These are phyloP conservation scores for Lasiommata megera DNA, from an alignment of 2,888 invertebrate genomes.

Conservation along the genomic window DNA sequence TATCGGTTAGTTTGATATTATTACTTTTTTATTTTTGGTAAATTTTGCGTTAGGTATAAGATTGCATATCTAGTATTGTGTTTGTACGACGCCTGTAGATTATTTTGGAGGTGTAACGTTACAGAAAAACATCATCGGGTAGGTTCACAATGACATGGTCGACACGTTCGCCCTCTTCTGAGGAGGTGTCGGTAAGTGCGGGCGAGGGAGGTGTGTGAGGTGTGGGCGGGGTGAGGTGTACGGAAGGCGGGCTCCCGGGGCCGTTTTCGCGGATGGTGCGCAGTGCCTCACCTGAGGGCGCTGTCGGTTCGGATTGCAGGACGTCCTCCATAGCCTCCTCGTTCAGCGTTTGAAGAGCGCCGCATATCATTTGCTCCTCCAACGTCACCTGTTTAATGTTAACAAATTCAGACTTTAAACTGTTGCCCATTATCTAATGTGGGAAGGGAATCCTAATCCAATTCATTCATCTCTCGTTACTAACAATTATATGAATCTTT, in stretches of 20 bases:
- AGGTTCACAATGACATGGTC: slow-evolving; percentile 60
- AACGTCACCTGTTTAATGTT: slow-evolving; percentile 87
- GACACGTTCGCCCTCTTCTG: slow-evolving; percentile 34
- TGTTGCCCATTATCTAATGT: not conserved
- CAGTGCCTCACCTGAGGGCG: slow-evolving; percentile 32
- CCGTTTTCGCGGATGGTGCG: slow-evolving; percentile 29
- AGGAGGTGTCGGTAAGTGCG: slow-evolving; percentile 32
- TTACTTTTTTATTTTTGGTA: too few relatives aligned
- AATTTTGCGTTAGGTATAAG: too few relatives aligned
- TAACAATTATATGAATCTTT: too few relatives aligned
- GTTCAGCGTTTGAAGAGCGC: slow-evolving; percentile 94
- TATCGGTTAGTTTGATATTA: too few relatives aligned
- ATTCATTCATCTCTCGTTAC: too few relatives aligned
- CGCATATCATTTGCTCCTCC: slow-evolving; percentile 97
- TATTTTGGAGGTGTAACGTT: slow-evolving; percentile 24
- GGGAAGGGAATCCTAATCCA: not conserved
- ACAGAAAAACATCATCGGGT: slow-evolving; percentile 60
- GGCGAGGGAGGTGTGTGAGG: slow-evolving; percentile 39
- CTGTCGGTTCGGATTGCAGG: slow-evolving; percentile 84
- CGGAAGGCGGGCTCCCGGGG: slow-evolving; percentile 26
- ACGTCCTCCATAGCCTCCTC: slow-evolving; percentile 97
- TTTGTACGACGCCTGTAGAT: too few relatives aligned
- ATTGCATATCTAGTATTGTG: too few relatives aligned
- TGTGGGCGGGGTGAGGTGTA: slow-evolving; percentile 40
- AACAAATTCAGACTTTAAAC: not conserved